Percentiles rank a stretch among this genome's conserved stretches.
Conservation (phyloP, 2,797 vertebrate species). For the Acipenser ruthenus region DNA sequence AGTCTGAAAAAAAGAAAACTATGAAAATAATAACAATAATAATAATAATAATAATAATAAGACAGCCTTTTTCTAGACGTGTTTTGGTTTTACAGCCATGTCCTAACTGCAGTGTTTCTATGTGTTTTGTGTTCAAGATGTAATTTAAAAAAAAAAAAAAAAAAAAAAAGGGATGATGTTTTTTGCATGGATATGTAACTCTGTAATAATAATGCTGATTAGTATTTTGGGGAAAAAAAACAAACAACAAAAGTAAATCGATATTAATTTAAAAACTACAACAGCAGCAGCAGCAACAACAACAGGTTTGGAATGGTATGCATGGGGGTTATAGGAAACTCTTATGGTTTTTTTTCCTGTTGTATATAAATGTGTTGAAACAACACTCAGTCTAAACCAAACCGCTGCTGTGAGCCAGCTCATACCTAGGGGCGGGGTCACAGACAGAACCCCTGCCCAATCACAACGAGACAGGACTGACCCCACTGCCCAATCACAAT, state of each 20-base stretch:
- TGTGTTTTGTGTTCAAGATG: slow-evolving; percentile 88
- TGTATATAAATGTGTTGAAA: no score
- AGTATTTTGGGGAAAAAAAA: slow-evolving; percentile 31
- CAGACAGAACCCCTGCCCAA: no score
- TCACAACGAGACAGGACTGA: no score
- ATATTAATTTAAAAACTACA: no score
- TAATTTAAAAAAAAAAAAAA: slow-evolving; percentile 72
- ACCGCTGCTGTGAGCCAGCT: no score
- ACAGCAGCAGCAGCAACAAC: no score
- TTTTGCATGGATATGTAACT: slow-evolving; percentile 90
- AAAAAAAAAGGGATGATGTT: slow-evolving; percentile 69
- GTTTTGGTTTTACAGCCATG: slow-evolving; percentile 55
- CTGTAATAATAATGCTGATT: slow-evolving; percentile 83
- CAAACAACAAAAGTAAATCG: not conserved
- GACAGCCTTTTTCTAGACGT: slow-evolving; percentile 38
- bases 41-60: not conserved
- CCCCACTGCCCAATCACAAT: no score
- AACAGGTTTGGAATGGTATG: slow-evolving; percentile 38
- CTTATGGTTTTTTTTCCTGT: no score
- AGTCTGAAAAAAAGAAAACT: not conserved
- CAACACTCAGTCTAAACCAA: no score
- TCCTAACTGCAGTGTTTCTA: slow-evolving; percentile 69
- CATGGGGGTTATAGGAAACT: slow-evolving; percentile 26
- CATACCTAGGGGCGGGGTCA: no score
- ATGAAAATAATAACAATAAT: not conserved